Evolutionary conservation across 2,797 vertebrate genomes (phyloP).

Genomic region (Scyliorhinus canicula): DNA sequence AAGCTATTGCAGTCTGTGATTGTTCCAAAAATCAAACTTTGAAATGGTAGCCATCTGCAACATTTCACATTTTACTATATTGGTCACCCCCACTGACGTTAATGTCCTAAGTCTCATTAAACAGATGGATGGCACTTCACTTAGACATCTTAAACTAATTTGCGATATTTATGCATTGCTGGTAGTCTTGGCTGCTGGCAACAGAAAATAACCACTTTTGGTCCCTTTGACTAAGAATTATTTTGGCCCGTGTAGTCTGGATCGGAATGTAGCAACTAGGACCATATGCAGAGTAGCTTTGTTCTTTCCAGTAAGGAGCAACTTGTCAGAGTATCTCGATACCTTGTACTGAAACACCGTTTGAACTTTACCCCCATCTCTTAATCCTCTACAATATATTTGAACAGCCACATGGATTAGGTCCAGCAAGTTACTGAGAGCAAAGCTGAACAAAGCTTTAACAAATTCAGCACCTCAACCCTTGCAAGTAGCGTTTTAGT

Average conservation of each 20-base stretch:
- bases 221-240: neutral
- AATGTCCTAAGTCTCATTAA: slow-evolving; percentile 47
- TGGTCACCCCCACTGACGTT: slow-evolving; percentile 31
- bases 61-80: slow-evolving; percentile 29
- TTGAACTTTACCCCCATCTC: neutral
- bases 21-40: slow-evolving; percentile 13
- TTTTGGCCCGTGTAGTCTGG: slow-evolving; percentile 10
- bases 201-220: slow-evolving; percentile 41
- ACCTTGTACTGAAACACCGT: neutral
- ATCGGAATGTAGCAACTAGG: slow-evolving; percentile 33
- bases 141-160: slow-evolving; percentile 44
- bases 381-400: neutral
- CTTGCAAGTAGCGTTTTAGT: neutral
- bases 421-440: neutral
- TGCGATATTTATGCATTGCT: slow-evolving; percentile 39
- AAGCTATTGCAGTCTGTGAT: slow-evolving; percentile 47
- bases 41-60: slow-evolving; percentile 10
- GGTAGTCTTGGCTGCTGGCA: slow-evolving; percentile 40
- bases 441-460: neutral
- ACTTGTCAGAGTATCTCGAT: neutral
- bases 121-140: slow-evolving; percentile 39
- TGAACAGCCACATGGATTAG: neutral
- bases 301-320: neutral
- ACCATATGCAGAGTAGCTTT: slow-evolving; percentile 31
- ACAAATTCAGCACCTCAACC: neutral